Evolutionary conservation across 2,888 invertebrate genomes (phyloP).

Genomic region (Chaitophorus viminalis): DNA sequence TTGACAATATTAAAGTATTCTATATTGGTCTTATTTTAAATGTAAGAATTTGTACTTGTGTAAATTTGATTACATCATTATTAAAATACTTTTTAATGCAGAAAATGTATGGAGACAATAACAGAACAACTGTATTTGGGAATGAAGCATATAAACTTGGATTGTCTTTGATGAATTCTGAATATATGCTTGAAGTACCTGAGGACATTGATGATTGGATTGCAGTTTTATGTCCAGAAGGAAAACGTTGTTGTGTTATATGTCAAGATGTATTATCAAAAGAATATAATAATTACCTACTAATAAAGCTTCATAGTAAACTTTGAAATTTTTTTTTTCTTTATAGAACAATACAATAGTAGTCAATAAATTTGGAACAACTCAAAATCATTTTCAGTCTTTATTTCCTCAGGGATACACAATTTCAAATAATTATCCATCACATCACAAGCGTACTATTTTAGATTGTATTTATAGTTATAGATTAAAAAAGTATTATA

Average conservation of each 20-base stretch:
- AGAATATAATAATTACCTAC: background rate
- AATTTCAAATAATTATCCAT: conserved; percentile 64
- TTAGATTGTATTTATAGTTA: conserved; percentile 85
- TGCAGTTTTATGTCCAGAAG: conserved; percentile 83
- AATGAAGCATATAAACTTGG: conserved; percentile 48
- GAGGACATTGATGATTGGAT: conserved; percentile 78
- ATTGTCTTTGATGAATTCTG: conserved; percentile 81
- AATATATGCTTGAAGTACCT: conserved; percentile 92
- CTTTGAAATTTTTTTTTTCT: background rate
- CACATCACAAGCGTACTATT: conserved; percentile 71
- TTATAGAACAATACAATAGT: conserved; percentile 77
- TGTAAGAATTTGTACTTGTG: too few relatives aligned
- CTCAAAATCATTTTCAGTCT: conserved; percentile 72
- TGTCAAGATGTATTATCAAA: conserved; percentile 73
- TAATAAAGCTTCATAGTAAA: background rate
- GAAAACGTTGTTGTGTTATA: conserved; percentile 83
- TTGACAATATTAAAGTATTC: too few relatives aligned
- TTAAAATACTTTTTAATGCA: background rate
- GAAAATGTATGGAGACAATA: conserved; percentile 33
- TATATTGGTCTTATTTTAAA: too few relatives aligned
- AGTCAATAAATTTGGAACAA: conserved; percentile 75
- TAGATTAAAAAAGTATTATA: conserved; percentile 74
- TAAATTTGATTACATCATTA: too few relatives aligned
- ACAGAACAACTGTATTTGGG: background rate
- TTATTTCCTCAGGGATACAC: conserved; percentile 78